These are phyloP conservation scores for Fundulus diaphanus DNA, from an alignment of 2,797 vertebrate species.

Conservation along the genomic window DNA sequence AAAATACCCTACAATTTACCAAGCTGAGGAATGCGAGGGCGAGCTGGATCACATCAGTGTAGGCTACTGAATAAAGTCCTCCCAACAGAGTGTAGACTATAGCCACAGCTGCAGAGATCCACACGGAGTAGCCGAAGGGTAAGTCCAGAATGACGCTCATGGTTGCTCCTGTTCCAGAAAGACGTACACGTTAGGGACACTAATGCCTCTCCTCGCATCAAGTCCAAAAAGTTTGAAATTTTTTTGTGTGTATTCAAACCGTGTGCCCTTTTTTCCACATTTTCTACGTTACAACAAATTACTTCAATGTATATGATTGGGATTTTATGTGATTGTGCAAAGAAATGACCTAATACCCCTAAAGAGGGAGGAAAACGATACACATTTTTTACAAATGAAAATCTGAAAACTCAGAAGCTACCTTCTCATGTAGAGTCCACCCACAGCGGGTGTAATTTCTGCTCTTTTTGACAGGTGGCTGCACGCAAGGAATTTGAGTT, in stretches of 20 bases:
- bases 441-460: too few species aligned
- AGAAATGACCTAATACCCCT: too few species aligned
- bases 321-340: too few species aligned
- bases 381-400: too few species aligned
- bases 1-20: constrained; percentile 48
- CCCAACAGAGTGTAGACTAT: constrained; percentile 82
- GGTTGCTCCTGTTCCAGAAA: constrained; percentile 72
- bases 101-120: constrained; percentile 76
- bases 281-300: too few species aligned
- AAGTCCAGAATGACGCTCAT: constrained; percentile 82
- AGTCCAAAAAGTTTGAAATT: background rate
- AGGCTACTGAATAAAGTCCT: constrained; percentile 80
- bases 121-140: constrained; percentile 63
- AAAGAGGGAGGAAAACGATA: too few species aligned
- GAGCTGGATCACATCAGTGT: constrained; percentile 81
- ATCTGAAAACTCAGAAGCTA: too few species aligned
- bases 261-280: background rate
- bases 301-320: too few species aligned
- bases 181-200: background rate
- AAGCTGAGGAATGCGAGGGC: constrained; percentile 75
- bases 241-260: background rate
- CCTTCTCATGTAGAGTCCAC: too few species aligned
- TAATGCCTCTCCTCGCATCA: background rate
- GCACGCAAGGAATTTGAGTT: too few species aligned
- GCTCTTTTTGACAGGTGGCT: too few species aligned